These are phyloP conservation scores for Leptosomus discolor DNA, from an alignment of 2,113 vertebrate genomes.

Conservation along the genomic window DNA sequence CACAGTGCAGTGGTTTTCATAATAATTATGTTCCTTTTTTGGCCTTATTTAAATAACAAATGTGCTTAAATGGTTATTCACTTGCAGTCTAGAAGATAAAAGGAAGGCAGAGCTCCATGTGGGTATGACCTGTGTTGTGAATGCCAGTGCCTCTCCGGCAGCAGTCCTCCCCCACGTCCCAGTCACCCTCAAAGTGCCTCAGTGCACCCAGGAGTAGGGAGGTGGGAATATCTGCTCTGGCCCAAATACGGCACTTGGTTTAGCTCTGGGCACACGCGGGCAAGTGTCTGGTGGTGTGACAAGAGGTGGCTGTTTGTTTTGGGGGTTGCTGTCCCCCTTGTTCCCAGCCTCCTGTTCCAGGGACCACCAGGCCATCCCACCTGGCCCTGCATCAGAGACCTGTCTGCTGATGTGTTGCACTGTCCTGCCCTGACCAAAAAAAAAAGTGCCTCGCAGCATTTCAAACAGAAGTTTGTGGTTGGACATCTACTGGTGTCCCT, in stretches of 20 bases:
- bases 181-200: not conserved
- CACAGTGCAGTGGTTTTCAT: not conserved
- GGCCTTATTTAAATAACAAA: constrained; percentile 3
- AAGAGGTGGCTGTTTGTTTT: not conserved
- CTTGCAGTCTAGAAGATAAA: not conserved
- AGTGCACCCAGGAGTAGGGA: not conserved
- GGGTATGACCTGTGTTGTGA: not conserved
- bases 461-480: too few species aligned
- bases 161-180: not conserved
- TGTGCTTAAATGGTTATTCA: not conserved
- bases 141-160: not conserved
- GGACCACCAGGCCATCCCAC: not conserved
- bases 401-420: not conserved
- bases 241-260: not conserved
- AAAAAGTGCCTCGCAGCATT: too few species aligned
- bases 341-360: not conserved
- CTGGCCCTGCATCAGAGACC: not conserved
- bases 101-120: not conserved
- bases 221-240: not conserved
- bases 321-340: not conserved
- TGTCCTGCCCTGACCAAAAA: not conserved
- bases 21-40: not conserved
- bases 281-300: not conserved
- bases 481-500: too few species aligned
- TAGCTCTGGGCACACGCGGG: not conserved